Base-by-base conservation (phyloP, 2,113 vertebrate species). In the Pogona vitticeps region DNA sequence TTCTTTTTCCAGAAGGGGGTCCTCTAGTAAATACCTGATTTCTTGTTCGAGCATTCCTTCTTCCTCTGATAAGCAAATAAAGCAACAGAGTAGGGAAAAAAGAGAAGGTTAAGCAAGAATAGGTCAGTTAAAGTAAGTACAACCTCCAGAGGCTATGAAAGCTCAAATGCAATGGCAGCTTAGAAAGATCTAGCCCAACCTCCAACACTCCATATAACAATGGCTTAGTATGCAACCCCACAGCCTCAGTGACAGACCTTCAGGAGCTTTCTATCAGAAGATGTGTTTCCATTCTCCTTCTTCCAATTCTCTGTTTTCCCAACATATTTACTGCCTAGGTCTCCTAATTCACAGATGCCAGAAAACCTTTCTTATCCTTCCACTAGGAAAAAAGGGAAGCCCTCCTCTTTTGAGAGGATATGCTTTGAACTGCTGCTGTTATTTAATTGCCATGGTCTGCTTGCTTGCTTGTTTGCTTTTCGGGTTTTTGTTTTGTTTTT, bases 21-120 rank as follows among this genome's bases (percentile, higher is more conserved):
- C 91, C 95, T 91, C 91, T 90, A 94, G 95, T 94, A 95, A 97
- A 97, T 99, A 99, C 98, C 98, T 99, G 98, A 95, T 97, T 98
- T 95, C 98, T 98, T 72, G 97, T 96, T 94, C 99, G 98, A 85
- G 99, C 97, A 98, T 99, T 99, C 97, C 99, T 98, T 98, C 99
- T 98, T 98, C 98, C 99, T 98, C 99, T 99, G 98, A 98, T 95
- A 97, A 96, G 95, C 97, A 95, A 96, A 91, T 92, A 96, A 96
- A 97, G 98, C 97, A 96, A 97, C 97, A 96, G 96, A 97, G 97
- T 92, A 91, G 96, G 96, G 93, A 94, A 96, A 95, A 97, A 95
- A 97, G 97, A 97, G 94, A 91, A 97, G 97, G 96, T 97, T 96
- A 98, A 95, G 97, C 97, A 96, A 97, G 96, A 97, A 94, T 96